These are phyloP conservation scores for Cephus runcator DNA, from an alignment of 2,888 invertebrate genomes.

Conservation along the genomic window DNA sequence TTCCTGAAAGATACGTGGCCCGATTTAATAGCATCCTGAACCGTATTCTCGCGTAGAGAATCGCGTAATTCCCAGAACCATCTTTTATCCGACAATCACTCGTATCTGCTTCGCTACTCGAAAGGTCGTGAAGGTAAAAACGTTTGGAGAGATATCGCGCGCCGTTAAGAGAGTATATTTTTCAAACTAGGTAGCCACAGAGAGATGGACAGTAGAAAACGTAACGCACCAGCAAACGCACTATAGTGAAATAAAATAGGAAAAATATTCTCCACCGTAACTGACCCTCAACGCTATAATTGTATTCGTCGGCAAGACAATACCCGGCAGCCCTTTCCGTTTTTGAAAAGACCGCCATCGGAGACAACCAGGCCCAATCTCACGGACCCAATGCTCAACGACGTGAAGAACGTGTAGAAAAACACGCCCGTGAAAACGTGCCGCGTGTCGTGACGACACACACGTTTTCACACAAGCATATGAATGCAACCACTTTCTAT, in stretches of 20 bases:
- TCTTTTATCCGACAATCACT: background rate
- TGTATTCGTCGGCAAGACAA: background rate
- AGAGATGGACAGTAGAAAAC: background rate
- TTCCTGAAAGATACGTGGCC: background rate
- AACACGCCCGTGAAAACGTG: background rate
- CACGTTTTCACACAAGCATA: background rate
- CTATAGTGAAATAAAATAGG: background rate
- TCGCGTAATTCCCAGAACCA: background rate
- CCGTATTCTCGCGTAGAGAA: background rate
- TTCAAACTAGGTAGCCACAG: background rate
- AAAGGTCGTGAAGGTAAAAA: background rate
- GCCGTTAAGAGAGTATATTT: background rate
- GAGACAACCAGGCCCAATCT: slow-evolving; percentile 50
- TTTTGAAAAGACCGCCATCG: slow-evolving; percentile 8
- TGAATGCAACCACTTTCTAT: background rate
- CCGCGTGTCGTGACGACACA: background rate
- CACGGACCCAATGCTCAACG: slow-evolving; percentile 9
- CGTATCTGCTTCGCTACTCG: background rate
- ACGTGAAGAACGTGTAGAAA: slow-evolving; percentile 27
- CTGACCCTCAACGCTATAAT: background rate
- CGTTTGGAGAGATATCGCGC: background rate
- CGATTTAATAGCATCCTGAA: background rate
- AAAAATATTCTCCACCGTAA: background rate
- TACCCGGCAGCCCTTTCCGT: background rate
- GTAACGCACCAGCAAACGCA: background rate